Evolutionary conservation across 2,113 vertebrate genomes (phyloP).

Genomic region (Uropsilus gracilis): DNA sequence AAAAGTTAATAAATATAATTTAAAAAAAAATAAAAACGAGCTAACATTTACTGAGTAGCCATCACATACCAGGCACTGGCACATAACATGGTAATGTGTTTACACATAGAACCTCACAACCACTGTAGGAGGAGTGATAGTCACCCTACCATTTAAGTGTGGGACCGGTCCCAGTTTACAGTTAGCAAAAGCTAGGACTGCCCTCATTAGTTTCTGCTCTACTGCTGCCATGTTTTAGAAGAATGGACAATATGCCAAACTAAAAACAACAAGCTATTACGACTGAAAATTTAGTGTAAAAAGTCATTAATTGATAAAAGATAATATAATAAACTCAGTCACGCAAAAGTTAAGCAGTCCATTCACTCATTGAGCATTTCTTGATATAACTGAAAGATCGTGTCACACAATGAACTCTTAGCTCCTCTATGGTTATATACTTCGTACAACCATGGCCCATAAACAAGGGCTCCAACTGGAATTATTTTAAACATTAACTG

Average conservation of each 20-base stretch:
- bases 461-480: not conserved
- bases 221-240: not conserved
- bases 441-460: not conserved
- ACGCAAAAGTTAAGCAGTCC: not conserved
- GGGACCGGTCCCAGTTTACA: not conserved
- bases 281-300: not conserved
- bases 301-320: not conserved
- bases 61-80: not conserved
- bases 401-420: not conserved
- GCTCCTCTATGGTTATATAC: not conserved
- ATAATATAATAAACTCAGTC: not conserved
- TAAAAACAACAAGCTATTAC: not conserved
- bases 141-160: not conserved
- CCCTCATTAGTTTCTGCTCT: not conserved
- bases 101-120: not conserved
- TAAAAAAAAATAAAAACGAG: not conserved
- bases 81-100: not conserved
- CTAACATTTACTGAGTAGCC: not conserved
- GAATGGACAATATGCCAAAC: not conserved
- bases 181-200: not conserved
- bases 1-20: not conserved
- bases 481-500: not conserved
- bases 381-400: not conserved
- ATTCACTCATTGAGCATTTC: not conserved
- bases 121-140: not conserved